Evolutionary conservation across 2,113 vertebrate species (phyloP).

Genomic region (Lepisosteus oculatus): DNA sequence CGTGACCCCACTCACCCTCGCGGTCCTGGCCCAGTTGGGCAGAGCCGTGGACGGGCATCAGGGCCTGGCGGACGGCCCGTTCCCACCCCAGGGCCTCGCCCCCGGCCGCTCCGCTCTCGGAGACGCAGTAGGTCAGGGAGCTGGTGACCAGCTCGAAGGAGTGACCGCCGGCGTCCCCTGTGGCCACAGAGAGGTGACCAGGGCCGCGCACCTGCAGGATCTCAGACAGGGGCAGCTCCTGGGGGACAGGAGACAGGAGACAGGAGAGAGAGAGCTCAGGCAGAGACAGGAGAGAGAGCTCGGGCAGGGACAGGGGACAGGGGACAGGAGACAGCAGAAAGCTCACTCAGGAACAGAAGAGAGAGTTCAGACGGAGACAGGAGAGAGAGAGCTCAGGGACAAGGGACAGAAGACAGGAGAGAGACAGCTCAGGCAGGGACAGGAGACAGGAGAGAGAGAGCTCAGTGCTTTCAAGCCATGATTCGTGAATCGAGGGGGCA

Average conservation of each 20-base stretch:
- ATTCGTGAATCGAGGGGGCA: neutral
- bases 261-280: neutral
- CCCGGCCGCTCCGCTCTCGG: slow-evolving; percentile 13
- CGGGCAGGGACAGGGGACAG: too few species aligned
- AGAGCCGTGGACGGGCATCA: slow-evolving; percentile 59
- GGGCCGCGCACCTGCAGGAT: slow-evolving; percentile 57
- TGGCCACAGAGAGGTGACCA: slow-evolving; percentile 36
- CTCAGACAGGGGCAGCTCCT: slow-evolving; percentile 64
- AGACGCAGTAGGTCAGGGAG: slow-evolving; percentile 55
- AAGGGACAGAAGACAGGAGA: neutral
- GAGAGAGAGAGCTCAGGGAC: too few species aligned
- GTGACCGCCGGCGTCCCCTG: slow-evolving; percentile 17
- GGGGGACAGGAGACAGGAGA: neutral
- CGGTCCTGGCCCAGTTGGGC: neutral
- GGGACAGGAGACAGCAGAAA: too few species aligned
- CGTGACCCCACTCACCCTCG: slow-evolving; percentile 17
- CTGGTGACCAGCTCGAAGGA: slow-evolving; percentile 60
- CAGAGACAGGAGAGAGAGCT: too few species aligned
- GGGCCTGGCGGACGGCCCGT: slow-evolving; percentile 50
- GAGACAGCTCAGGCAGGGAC: neutral
- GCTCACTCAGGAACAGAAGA: too few species aligned
- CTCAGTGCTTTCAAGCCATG: too few species aligned
- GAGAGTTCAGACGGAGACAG: too few species aligned
- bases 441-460: neutral
- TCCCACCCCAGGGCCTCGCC: slow-evolving; percentile 48